These are phyloP conservation scores for Cyanoramphus novaezelandiae DNA, from an alignment of 2,113 vertebrate genomes.

Conservation along the genomic window DNA sequence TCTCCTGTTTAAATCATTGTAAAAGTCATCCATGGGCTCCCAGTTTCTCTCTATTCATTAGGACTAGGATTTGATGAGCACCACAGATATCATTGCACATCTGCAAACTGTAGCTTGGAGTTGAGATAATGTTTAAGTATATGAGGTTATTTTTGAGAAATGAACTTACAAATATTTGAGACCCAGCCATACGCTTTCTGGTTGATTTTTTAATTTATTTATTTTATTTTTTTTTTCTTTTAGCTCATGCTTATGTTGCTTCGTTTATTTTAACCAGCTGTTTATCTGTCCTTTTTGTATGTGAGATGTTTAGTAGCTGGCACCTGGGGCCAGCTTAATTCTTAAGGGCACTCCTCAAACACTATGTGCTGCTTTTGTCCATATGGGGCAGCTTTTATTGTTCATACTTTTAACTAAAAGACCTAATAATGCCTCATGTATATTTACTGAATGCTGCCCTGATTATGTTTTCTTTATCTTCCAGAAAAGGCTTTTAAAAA, in stretches of 20 bases:
- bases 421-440: neutral
- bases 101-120: neutral
- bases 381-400: neutral
- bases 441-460: neutral
- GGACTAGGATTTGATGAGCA: neutral
- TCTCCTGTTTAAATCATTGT: neutral
- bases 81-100: neutral
- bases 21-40: neutral
- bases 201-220: neutral
- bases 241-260: neutral
- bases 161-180: neutral
- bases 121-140: neutral
- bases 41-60: neutral
- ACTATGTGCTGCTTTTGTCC: neutral
- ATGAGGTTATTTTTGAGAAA: neutral
- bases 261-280: conserved; percentile 19
- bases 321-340: neutral
- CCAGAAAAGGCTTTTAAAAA: conserved; percentile 13
- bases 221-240: neutral
- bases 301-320: neutral
- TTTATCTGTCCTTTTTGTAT: neutral
- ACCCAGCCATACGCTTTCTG: neutral
- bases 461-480: neutral
- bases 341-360: neutral
- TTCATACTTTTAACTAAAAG: neutral